Evolutionary conservation across 2,888 invertebrate species (phyloP), one percentile per base, ranked within the genome.

Genomic region (Microctonus aethiopoides): DNA sequence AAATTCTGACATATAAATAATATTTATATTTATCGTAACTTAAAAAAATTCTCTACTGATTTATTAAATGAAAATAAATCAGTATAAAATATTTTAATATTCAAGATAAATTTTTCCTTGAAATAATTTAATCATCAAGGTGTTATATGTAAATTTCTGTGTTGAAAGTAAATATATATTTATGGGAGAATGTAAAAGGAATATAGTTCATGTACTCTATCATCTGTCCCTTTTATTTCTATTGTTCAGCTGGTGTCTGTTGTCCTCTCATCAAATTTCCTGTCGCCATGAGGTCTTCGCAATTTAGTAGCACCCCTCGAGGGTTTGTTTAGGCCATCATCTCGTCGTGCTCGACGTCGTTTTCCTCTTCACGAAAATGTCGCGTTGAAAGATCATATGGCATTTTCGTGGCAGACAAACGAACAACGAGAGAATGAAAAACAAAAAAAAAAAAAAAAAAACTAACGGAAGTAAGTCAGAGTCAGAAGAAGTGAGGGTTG

Each of bases 231-330:
- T 41, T 24, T 61, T 20, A 52, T 70, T 72, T 76, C 76, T 74
- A 75, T 75, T 76, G 76, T 74, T 73, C 46, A 56, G 59, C 41
- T 65, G 39, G 20, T 67, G 34, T 68, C 60, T 29, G 20, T n/a
- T 63, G 67, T 46, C 73, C 75, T 77, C 75, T 79, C 76, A 72
- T 79, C 77, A 80, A 80, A 81, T 80, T 78, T 78, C 73, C 77
- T 71, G 77, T 77, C 76, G 70, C 72, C 68, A 61, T 63, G 41
- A 62, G 66, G 65, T 66, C 69, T 69, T 54, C 39, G 68, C 72
- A 73, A 68, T 74, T 77, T 73, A 67, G 70, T 63, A 56, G 57
- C 52, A 70, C 65, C 62, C 69, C 59, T 20, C 41, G 34, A 62
- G 59, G 61, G 71, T 78, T 76, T 72, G 60, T 74, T 75, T 71